phyloP scores from a whole-genome alignment of 2,888 invertebrate species.

The Biston stratarius region DNA sequence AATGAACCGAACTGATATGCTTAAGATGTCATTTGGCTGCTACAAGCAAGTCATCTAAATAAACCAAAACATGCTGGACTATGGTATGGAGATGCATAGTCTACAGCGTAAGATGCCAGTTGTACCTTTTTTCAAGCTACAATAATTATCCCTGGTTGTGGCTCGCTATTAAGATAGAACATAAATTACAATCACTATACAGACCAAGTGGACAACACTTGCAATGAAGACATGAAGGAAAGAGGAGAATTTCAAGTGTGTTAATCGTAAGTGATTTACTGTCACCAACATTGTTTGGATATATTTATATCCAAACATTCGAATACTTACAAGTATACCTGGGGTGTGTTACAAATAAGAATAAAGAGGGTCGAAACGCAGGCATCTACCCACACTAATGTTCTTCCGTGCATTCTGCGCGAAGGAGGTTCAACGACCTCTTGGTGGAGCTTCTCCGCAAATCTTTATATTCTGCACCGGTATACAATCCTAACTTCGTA shows the following conservation, averaged over 20 bases:
- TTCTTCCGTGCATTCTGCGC: conserved; percentile 73
- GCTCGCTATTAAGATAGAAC: conserved; percentile 31
- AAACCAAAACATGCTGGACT: conserved; percentile 9
- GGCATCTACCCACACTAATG: conserved; percentile 62
- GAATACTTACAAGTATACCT: conserved; percentile 37
- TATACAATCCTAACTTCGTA: conserved; percentile 55
- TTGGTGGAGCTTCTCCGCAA: conserved; percentile 74
- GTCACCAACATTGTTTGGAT: conserved; percentile 47
- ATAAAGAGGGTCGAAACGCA: conserved; percentile 62
- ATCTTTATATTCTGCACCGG: conserved; percentile 70
- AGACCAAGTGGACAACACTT: neutral
- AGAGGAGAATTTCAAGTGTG: conserved; percentile 9
- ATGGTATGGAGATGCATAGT: neutral
- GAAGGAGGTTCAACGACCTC: conserved; percentile 73
- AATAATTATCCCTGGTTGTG: conserved; percentile 23
- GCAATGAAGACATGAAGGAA: conserved; percentile 5
- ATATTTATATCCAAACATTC: conserved; percentile 50
- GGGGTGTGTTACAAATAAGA: conserved; percentile 59
- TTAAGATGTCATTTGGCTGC: neutral
- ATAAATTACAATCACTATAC: conserved; percentile 22
- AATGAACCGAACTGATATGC: conserved; percentile 25
- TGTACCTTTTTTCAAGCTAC: neutral
- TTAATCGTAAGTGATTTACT: conserved; percentile 37
- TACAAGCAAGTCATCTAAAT: conserved; percentile 23
- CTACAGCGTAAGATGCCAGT: conserved; percentile 3